Evolutionary conservation across 2,888 invertebrate genomes (phyloP), one percentile per base, ranked within the genome.

Genomic region (Germaria angustata): DNA sequence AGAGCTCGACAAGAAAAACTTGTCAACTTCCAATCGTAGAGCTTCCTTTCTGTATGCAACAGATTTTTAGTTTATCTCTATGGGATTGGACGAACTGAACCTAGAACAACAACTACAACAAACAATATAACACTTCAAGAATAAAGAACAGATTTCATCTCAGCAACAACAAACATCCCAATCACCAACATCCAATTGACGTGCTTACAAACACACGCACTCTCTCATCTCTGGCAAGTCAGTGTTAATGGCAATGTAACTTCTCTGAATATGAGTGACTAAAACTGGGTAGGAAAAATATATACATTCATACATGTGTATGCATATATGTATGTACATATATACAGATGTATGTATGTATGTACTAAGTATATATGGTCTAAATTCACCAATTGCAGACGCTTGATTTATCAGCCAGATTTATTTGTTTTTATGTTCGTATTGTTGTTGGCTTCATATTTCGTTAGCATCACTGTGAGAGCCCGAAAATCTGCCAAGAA

Each of bases 391-490:
- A 82, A 82, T 82, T 82, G 71, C 75, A 71, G 79, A 82, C 79
- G 71, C 46, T 71, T 49, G 49, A 76, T 79, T 82, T 82, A 82
- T 82, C 82, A 89, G 87, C 81, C 69, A 73, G 86, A 84, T 85
- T 84, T 84, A 72, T 83, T 69, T 49, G 66, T 83, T 78, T 61
- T 51, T 36, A 53, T 73, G 34, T 69, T 77, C 44, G 4, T 57
- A 22, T 81, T 84, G 73, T 81, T 84, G 76, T 77, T 76, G 59
- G 20, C 44, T 41, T n/a, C n/a, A 36, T 17, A 20, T 61, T 57
- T 44, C 28, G 44, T 36, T 36, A 72, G 77, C 78, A 69, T 72
- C 78, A 53, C 44, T 28, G 41, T 1, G 51, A 76, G 63, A 46
- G 77, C 8, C 15, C 32, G 7, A 53, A n/a, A 49, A 34, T 34